phyloP scores from a whole-genome alignment of 1,140 invertebrate genomes.

The Acyrthosiphon pisum region DNA sequence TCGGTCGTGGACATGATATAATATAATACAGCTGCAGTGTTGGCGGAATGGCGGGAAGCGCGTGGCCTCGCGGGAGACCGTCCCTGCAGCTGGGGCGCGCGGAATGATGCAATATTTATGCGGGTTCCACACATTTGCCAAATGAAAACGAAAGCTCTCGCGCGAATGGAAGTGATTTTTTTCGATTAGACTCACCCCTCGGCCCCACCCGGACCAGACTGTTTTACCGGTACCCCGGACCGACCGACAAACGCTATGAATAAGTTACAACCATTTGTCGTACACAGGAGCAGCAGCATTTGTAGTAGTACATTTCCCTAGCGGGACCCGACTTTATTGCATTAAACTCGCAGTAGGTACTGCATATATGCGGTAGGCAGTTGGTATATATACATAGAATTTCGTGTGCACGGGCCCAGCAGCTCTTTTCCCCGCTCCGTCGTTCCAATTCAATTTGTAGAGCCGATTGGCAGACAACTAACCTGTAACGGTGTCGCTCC shows the following conservation, averaged over 20 bases:
- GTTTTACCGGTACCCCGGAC: background rate
- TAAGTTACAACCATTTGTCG: constrained; percentile 53
- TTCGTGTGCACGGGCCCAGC: background rate
- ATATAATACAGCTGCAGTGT: background rate
- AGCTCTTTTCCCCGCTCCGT: background rate
- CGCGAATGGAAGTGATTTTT: constrained; percentile 49
- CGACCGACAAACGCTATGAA: constrained; percentile 39
- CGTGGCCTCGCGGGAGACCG: background rate
- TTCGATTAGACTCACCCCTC: constrained; percentile 1
- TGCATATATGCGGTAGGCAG: background rate
- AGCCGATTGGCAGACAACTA: constrained; percentile 39
- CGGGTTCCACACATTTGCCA: constrained; percentile 26
- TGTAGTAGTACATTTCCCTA: constrained; percentile 40
- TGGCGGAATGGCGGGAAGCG: background rate
- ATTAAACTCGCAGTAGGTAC: constrained; percentile 34
- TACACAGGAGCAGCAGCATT: background rate
- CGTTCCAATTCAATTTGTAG: constrained; percentile 40
- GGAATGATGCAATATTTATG: background rate
- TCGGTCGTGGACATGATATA: background rate
- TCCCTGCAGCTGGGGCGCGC: background rate
- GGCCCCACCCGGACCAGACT: background rate
- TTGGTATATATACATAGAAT: background rate
- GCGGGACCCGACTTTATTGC: constrained; percentile 51
- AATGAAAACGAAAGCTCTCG: constrained; percentile 25
- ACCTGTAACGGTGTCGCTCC: constrained; percentile 31